Conservation (phyloP, 2,113 vertebrate genomes). For the Urocynchramus pylzowi region DNA sequence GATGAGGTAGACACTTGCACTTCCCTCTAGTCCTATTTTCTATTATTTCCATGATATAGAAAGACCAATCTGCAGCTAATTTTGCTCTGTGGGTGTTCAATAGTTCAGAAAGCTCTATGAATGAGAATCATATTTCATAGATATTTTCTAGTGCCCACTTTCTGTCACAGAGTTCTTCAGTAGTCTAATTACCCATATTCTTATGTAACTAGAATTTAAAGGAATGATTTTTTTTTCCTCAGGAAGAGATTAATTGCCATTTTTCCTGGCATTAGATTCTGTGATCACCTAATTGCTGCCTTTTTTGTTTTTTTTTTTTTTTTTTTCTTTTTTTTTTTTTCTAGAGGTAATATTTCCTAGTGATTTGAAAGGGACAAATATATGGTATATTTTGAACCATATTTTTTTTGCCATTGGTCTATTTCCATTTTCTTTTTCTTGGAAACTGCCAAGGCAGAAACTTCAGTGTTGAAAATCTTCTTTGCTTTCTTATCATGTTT, state of each 20-base stretch:
- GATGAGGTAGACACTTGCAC: neutral
- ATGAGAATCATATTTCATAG: constrained; percentile 45
- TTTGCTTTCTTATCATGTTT: neutral
- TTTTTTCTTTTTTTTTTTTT: neutral
- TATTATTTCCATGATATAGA: constrained; percentile 13
- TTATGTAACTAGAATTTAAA: constrained; percentile 34
- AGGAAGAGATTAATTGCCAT: neutral
- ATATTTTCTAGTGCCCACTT: constrained; percentile 36
- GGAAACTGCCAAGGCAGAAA: neutral
- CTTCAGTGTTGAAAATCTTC: neutral
- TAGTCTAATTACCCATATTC: constrained; percentile 15
- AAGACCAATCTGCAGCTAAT: constrained; percentile 35
- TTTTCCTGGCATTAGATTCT: neutral
- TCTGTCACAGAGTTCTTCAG: constrained; percentile 23
- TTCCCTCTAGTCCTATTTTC: constrained; percentile 26
- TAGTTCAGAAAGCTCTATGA: constrained; percentile 32
- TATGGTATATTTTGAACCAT: neutral
- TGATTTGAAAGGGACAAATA: neutral
- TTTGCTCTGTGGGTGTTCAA: constrained; percentile 46
- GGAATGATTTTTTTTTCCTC: neutral
- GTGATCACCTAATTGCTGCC: neutral
- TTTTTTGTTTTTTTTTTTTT: neutral
- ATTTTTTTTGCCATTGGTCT: neutral
- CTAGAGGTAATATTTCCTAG: neutral
- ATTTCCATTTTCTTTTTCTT: neutral